Evolutionary conservation across 2,797 vertebrate species (phyloP).

Genomic region (Lutra lutra): DNA sequence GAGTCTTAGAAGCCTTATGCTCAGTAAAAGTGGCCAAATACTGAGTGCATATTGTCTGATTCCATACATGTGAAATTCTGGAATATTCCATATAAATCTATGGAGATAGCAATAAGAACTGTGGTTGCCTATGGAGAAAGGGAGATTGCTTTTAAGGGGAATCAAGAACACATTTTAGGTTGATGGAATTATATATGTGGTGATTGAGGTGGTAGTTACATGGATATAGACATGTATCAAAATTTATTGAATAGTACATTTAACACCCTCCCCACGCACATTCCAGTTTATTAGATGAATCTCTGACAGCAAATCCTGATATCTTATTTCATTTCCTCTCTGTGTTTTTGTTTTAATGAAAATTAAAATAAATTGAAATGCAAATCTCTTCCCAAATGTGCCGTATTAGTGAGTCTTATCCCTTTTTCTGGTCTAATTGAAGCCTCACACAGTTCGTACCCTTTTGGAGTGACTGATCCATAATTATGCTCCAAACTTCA

Average conservation of each 20-base stretch:
- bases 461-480: background rate
- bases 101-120: background rate
- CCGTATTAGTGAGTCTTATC: background rate
- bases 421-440: constrained; percentile 35
- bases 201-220: background rate
- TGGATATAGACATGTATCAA: background rate
- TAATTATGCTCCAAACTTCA: constrained; percentile 24
- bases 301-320: background rate
- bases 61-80: background rate
- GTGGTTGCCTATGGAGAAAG: background rate
- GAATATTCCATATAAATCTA: background rate
- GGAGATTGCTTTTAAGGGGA: background rate
- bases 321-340: background rate
- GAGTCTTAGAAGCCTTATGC: background rate
- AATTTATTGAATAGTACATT: background rate
- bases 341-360: constrained; percentile 21
- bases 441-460: background rate
- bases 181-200: background rate
- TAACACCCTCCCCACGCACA: background rate
- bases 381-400: constrained; percentile 4
- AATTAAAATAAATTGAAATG: constrained; percentile 46
- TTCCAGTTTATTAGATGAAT: background rate
- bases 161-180: background rate
- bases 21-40: background rate
- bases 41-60: background rate